Evolutionary conservation across 2,888 invertebrate species (phyloP), one percentile per base, ranked within the genome.

Genomic region (Tachina lurida): DNA sequence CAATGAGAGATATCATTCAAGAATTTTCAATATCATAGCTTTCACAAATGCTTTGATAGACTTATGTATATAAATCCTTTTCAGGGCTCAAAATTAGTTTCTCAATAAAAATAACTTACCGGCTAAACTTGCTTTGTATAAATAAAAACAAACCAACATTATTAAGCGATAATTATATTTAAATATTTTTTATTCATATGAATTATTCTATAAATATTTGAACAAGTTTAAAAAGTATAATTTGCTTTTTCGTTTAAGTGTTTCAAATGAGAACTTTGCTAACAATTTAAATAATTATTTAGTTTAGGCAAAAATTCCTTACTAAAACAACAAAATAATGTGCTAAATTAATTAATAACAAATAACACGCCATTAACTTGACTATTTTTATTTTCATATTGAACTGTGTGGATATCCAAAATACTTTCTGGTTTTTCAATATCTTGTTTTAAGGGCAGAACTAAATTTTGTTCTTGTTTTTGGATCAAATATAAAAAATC

Each of bases 121-220:
- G 19, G 31, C 10, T 58, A 31, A 58, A 31, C 56, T 15, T 22
- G 13, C 8, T 13, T 31, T 22, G 8, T 19, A 58, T 13, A 15
- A 43, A 65, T 41, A 52, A 31, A 62, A 63, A 2, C 22, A 17
- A n/a, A 58, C 9, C 10, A 12, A 12, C 10, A n/a, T 22, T 17
- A n/a, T 31, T 31, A 49, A 49, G 12, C 13, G 17, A 15, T 65
- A 47, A 31, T 2, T n/a, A 10, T 22, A 49, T 67, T 49, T 67
- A 31, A 15, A 67, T 67, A 49, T 31, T 31, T 39, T 17, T 68
- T 41, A 52, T 67, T 67, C n/a, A n/a, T 31, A 15, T 67, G 12
- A 49, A 67, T 10, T 31, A 31, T 39, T 67, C 39, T 41, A 68
- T 17, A 68, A 68, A 52, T 68, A 68, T 17, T 68, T 17, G 12